Base-by-base conservation (phyloP, 2,888 invertebrate genomes). In the Leucania comma region DNA sequence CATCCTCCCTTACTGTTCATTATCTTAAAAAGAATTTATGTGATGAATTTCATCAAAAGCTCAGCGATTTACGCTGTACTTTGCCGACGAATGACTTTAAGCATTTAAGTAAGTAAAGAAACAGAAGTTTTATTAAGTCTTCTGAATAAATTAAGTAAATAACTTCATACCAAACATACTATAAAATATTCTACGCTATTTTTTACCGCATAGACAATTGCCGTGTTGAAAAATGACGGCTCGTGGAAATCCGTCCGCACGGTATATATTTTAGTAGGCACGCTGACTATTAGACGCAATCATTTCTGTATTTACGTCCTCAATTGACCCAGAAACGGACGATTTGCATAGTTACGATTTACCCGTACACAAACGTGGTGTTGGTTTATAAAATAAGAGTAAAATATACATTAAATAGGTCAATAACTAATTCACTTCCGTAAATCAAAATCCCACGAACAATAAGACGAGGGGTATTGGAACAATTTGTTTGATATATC, bases 331-430 rank as follows among this genome's bases (percentile, higher is more conserved):
- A 82, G 80, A 83, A 84, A 76, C 66, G 60, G 51, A 46, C 61
- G 38, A 84, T 85, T 86, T 86, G 83, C 84, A 86, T 86, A 79
- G 65, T 76, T 68, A 70, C 70, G 72, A 68, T 61, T 75, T 72
- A 59, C 64, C 58, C 54, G 38, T 70, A 54, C 61, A 64, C 65
- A 60, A 60, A 24, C 59, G 53, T 32, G 42, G 29, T 68, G 26
- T 67, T 24, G 20, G 2, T 50, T 72, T 74, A 53, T 76, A 71
- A 65, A 72, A 72, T 66, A 65, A 60, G 38, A 76, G 53, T 72
- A 62, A 66, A 66, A 73, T 68, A 26, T 8, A 10, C 58, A 53
- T 35, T 71, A 66, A 20, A 63, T 66, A 72, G 69, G 62, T 62
- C 78, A 80, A 69, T 66, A 80, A 58, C 46, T 51, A 61, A 67